phyloP scores from a whole-genome alignment of 2,797 vertebrate species.

The Tarsius wallacei region DNA sequence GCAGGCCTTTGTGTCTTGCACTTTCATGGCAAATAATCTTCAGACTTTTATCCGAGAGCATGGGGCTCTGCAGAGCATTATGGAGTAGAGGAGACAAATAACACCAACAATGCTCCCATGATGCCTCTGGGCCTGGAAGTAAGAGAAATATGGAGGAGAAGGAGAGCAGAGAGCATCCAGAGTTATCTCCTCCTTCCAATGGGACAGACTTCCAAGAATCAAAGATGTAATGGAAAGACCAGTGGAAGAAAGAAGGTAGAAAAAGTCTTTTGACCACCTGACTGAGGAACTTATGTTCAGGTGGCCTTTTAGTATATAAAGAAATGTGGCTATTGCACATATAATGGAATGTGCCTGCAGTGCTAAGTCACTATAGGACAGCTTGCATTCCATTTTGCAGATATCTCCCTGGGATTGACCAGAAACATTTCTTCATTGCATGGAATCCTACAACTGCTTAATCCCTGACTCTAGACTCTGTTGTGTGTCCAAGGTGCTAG shows the following conservation, averaged over 20 bases:
- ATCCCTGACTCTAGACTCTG: conserved; percentile 80
- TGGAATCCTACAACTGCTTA: conserved; percentile 70
- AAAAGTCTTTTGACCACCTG: background rate
- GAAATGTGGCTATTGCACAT: background rate
- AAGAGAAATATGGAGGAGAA: background rate
- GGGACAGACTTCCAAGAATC: background rate
- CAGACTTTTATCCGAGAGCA: background rate
- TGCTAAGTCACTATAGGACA: background rate
- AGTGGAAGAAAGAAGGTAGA: background rate
- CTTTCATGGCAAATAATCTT: background rate
- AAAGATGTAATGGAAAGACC: background rate
- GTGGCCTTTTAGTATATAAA: background rate
- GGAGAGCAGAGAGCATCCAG: background rate
- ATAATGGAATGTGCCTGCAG: background rate
- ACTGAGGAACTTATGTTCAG: background rate
- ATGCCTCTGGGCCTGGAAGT: background rate
- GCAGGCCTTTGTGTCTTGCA: background rate
- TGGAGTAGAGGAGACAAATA: background rate
- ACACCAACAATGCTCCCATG: background rate
- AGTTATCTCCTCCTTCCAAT: background rate
- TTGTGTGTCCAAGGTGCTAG: conserved; percentile 83
- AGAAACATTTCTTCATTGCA: conserved; percentile 75
- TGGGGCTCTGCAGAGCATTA: background rate
- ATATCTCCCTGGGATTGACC: conserved; percentile 50
- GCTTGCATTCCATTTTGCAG: background rate